A percentile compares a stretch with the other conserved stretches of the same genome.
phyloP scores from a whole-genome alignment of 2,797 vertebrate species.

The Jordanella pulchra region DNA sequence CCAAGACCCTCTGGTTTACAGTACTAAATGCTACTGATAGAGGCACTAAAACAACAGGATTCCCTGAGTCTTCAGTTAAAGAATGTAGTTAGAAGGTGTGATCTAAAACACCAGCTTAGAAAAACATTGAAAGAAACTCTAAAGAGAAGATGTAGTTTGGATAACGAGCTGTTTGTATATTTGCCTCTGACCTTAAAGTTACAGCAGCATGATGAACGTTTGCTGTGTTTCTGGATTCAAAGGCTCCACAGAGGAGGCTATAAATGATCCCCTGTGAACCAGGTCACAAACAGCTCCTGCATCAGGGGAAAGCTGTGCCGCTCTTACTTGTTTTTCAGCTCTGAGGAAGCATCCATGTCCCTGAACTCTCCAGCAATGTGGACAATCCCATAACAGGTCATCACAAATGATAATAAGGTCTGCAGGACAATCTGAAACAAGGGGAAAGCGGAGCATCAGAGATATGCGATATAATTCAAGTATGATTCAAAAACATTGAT shows the following conservation, averaged over 20 bases:
- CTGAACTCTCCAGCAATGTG: constrained; percentile 97
- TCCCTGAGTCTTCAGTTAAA: too few species aligned
- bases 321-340: constrained; percentile 96
- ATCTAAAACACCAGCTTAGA: too few species aligned
- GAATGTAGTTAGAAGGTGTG: too few species aligned
- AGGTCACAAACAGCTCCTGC: constrained; percentile 27
- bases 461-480: too few species aligned
- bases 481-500: too few species aligned
- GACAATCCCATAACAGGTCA: constrained; percentile 96
- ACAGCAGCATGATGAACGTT: not conserved
- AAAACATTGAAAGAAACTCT: too few species aligned
- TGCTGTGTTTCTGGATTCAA: not conserved
- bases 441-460: not conserved
- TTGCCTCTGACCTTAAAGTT: not conserved
- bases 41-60: too few species aligned
- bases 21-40: too few species aligned
- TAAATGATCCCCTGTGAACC: constrained; percentile 26
- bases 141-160: too few species aligned
- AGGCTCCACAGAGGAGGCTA: not conserved
- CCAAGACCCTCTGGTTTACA: too few species aligned
- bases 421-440: constrained; percentile 92
- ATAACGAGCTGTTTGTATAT: not conserved
- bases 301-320: constrained; percentile 3
- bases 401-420: constrained; percentile 92
- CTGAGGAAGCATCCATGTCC: constrained; percentile 98